Evolutionary conservation across 2,113 vertebrate genomes (phyloP), one percentile per base, ranked within the genome.

Genomic region (Periophthalmus modestus): DNA sequence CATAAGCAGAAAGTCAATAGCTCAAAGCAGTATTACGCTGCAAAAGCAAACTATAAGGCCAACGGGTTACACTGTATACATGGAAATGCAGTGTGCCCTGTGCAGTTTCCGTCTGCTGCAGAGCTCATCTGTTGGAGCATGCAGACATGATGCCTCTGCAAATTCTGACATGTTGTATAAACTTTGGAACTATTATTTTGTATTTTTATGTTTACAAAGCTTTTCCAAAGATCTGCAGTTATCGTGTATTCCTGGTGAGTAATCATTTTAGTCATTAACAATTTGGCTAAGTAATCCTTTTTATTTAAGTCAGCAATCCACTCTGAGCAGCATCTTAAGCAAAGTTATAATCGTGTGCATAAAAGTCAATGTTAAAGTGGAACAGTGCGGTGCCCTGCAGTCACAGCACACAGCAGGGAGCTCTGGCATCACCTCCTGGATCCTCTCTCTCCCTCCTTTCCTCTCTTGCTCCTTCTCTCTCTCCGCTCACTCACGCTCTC

Each of bases 321-420:
- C 58, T 73, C 34, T 33, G 43, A 28, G 69, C 3, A 59, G 67
- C 72, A 71, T 72, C 73, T 68, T 73, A 78, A 55, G 46, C 15
- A 18, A 69, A 71, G 13, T 12, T 52, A 19, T 70, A 43, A 57
- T 43, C 43, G 61, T n/a, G 62, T 63, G 61, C 14, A 39, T 61
- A 55, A 43, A 50, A 58, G 57, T 78, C 63, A 68, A 69, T 48
- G 73, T 68, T 70, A 72, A 21, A 71, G 55, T 75, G 73, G 77
- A 55, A 11, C 52, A n/a, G 84, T 47, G 43, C 61, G 61, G 62
- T 84, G 77, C 83, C 83, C 80, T 79, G 23, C n/a, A 77, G 83
- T 72, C 73, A 81, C 52, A 72, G 70, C 77, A 77, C 82, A 63
- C 87, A 80, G 83, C 73, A 71, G 82, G 77, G 46, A 77, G 86